These are phyloP conservation scores for Urosaurus nigricauda DNA, from an alignment of 2,797 vertebrate species.

Conservation along the genomic window DNA sequence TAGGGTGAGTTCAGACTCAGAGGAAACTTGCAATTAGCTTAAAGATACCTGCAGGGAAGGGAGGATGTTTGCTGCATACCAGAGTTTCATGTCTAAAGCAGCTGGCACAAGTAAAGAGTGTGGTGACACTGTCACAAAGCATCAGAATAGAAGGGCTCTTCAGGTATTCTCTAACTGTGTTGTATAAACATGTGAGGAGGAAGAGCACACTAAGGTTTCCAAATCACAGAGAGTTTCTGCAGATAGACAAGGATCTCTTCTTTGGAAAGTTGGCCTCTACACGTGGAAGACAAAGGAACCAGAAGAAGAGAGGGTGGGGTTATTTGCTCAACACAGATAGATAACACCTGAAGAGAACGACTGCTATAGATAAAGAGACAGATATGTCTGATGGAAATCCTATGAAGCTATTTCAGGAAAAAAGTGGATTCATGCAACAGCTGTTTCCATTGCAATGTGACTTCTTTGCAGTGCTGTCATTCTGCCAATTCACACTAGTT, in stretches of 20 bases:
- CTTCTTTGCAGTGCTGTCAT: too few species aligned
- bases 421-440: background rate
- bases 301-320: background rate
- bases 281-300: background rate
- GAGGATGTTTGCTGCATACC: constrained; percentile 12
- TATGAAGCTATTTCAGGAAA: background rate
- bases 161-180: background rate
- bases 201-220: background rate
- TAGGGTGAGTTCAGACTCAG: background rate
- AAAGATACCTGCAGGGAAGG: constrained; percentile 37
- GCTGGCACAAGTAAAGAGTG: constrained; percentile 12
- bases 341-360: background rate
- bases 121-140: background rate
- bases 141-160: background rate
- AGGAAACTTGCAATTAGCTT: constrained; percentile 39
- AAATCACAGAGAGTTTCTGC: background rate
- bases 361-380: background rate
- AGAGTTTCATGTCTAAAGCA: background rate
- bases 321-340: background rate
- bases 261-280: background rate
- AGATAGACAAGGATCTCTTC: background rate
- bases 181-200: background rate
- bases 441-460: background rate
- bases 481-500: too few species aligned
- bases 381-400: background rate